Conservation (phyloP, 2,888 invertebrate species). For the Diadegma fenestrale region DNA sequence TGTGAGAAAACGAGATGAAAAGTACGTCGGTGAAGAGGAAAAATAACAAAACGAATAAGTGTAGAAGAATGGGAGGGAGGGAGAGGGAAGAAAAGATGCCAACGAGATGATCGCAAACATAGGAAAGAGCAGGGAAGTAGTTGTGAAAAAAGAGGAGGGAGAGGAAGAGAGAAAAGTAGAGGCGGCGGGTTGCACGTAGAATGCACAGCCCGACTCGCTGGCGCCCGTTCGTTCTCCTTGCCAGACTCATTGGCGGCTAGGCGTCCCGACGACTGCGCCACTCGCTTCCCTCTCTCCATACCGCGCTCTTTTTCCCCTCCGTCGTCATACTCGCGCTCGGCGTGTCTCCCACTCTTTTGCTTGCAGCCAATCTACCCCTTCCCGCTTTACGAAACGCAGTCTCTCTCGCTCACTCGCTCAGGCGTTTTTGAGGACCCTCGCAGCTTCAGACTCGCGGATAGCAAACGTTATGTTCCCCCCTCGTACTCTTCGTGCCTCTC, state of each 20-base stretch:
- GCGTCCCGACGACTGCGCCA: constrained; percentile 81
- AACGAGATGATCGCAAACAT: constrained; percentile 44
- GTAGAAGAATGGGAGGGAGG: constrained; percentile 60
- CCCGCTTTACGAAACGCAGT: neutral
- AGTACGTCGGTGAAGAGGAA: constrained; percentile 53
- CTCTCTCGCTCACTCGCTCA: constrained; percentile 35
- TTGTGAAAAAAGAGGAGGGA: constrained; percentile 42
- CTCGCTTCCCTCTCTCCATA: constrained; percentile 59
- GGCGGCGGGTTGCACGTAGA: constrained; percentile 67
- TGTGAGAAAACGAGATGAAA: constrained; percentile 55
- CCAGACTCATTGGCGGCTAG: constrained; percentile 83
- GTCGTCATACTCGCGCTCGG: neutral
- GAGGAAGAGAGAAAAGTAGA: constrained; percentile 31
- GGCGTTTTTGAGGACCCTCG: constrained; percentile 37
- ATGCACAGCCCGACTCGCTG: constrained; percentile 68
- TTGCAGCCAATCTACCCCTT: constrained; percentile 8
- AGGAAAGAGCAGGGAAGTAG: constrained; percentile 28
- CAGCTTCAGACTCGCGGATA: constrained; percentile 25
- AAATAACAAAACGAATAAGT: constrained; percentile 61
- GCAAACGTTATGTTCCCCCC: constrained; percentile 29
- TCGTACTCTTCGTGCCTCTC: constrained; percentile 1
- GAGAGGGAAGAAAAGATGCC: constrained; percentile 43
- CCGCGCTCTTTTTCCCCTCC: neutral
- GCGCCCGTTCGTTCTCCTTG: constrained; percentile 79
- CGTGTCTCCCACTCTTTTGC: constrained; percentile 13